phyloP scores from a whole-genome alignment of 2,888 invertebrate species.

The Leptopilina syphax region DNA sequence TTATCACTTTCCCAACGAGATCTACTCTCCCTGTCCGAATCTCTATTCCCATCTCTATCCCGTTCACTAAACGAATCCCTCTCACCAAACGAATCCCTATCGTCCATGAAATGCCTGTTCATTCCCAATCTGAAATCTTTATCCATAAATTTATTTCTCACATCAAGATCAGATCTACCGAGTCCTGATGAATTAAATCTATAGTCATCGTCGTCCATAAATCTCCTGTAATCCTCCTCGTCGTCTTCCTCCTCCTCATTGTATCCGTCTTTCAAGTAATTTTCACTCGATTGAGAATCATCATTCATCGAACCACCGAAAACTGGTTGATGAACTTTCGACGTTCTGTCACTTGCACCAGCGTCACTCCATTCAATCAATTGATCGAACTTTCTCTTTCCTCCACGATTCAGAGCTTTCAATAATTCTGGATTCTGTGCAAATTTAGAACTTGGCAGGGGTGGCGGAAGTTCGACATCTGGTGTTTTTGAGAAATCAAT shows the following conservation, averaged over 20 bases:
- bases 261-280: slow-evolving; percentile 54
- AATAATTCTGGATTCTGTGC: slow-evolving; percentile 74
- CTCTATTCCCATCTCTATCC: slow-evolving; percentile 46
- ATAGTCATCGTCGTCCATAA: slow-evolving; percentile 66
- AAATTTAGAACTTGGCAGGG: slow-evolving; percentile 75
- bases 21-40: slow-evolving; percentile 57
- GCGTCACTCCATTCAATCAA: slow-evolving; percentile 73
- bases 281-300: slow-evolving; percentile 69
- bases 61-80: slow-evolving; percentile 55
- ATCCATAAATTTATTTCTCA: slow-evolving; percentile 64
- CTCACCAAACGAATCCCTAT: slow-evolving; percentile 45
- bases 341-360: slow-evolving; percentile 64
- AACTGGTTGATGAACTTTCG: slow-evolving; percentile 70
- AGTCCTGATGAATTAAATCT: slow-evolving; percentile 65
- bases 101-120: slow-evolving; percentile 56
- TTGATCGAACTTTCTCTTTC: slow-evolving; percentile 74
- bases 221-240: slow-evolving; percentile 63
- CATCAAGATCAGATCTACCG: slow-evolving; percentile 67
- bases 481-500: slow-evolving; percentile 74
- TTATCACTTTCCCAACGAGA: slow-evolving; percentile 70
- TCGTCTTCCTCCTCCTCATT: slow-evolving; percentile 43
- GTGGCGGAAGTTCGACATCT: slow-evolving; percentile 73
- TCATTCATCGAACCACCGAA: slow-evolving; percentile 68
- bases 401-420: slow-evolving; percentile 72
- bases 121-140: slow-evolving; percentile 66